phyloP scores from a whole-genome alignment of 2,113 vertebrate species.

The Romanogobio albipinnatus region DNA sequence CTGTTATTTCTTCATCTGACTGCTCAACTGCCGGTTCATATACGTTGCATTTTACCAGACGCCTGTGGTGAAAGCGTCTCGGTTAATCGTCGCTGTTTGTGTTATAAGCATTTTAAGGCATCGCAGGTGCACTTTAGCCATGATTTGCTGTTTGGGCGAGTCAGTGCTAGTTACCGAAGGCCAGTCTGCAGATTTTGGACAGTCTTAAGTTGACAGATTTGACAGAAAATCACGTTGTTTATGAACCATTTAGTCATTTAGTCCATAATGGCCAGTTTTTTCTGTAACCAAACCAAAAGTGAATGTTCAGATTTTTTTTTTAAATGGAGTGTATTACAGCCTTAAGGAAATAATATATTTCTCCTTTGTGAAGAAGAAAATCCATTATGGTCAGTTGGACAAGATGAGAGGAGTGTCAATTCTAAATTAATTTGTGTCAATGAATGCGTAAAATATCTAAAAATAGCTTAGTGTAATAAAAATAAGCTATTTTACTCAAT shows the following conservation, averaged over 20 bases:
- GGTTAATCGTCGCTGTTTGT: constrained; percentile 28
- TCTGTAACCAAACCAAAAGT: background rate
- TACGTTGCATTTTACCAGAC: constrained; percentile 9
- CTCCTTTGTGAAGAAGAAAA: background rate
- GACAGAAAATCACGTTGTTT: background rate
- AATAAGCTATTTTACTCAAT: background rate
- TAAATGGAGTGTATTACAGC: background rate
- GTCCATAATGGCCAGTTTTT: background rate
- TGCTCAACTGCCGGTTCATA: constrained; percentile 20
- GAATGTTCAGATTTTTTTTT: background rate
- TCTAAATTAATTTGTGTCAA: background rate
- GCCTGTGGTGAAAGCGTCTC: constrained; percentile 16
- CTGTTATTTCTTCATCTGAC: constrained; percentile 43
- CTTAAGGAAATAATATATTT: background rate
- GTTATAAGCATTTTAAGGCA: background rate
- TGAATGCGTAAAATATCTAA: background rate
- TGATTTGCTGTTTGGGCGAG: background rate
- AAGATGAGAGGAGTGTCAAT: background rate
- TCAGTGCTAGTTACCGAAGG: background rate
- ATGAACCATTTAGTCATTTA: background rate
- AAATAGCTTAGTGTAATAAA: background rate
- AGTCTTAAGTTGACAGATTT: background rate
- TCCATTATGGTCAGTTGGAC: background rate
- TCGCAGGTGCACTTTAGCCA: background rate
- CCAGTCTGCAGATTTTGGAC: background rate